phyloP scores from a whole-genome alignment of 2,113 vertebrate genomes.

The Antechinus flavipes region DNA sequence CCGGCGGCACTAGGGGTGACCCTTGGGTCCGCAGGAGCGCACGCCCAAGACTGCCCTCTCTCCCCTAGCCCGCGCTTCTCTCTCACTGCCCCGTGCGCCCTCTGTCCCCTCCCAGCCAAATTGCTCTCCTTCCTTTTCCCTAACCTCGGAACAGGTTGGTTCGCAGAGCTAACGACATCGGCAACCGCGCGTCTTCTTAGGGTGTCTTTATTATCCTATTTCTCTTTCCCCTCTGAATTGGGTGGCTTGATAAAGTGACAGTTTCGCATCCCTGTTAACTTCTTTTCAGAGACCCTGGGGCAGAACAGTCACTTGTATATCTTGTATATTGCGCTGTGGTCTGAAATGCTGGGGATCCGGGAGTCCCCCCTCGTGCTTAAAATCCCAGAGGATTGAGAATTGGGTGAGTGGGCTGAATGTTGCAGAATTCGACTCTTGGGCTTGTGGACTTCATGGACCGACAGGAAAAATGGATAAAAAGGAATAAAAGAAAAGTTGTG shows the following conservation, averaged over 20 bases:
- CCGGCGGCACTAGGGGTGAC: not conserved
- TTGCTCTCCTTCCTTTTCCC: not conserved
- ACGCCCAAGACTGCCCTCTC: not conserved
- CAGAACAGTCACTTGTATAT: not conserved
- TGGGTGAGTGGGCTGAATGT: not conserved
- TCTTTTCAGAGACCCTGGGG: not conserved
- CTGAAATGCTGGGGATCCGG: not conserved
- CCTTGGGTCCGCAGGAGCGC: not conserved
- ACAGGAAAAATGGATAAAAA: not conserved
- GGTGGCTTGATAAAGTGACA: not conserved
- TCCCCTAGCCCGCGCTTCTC: not conserved
- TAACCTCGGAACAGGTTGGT: not conserved
- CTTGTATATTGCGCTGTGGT: not conserved
- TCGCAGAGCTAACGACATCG: not conserved
- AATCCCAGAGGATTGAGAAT: not conserved
- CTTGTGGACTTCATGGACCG: not conserved
- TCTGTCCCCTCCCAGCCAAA: not conserved
- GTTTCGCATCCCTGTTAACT: not conserved
- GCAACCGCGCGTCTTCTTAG: not conserved
- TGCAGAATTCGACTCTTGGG: not conserved
- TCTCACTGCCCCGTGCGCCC: not conserved
- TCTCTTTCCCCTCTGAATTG: not conserved
- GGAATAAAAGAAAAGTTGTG: not conserved
- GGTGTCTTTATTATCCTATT: not conserved
- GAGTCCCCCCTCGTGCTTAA: not conserved